Percentiles rank a stretch among this genome's conserved stretches.
Conservation (phyloP, 2,797 vertebrate genomes). For the Trichosurus vulpecula region DNA sequence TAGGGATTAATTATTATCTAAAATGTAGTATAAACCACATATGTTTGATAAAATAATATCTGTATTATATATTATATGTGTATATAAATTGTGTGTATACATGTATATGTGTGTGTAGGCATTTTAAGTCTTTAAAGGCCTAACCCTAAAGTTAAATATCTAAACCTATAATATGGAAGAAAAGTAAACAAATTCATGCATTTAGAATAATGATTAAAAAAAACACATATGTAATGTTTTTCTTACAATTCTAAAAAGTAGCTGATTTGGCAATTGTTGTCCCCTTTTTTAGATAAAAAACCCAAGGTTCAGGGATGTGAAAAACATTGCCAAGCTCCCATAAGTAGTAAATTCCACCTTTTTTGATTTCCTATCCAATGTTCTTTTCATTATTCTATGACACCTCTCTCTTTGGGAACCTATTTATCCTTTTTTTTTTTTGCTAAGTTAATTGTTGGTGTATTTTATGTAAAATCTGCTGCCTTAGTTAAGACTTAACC, state of each 20-base stretch:
- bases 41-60: not conserved
- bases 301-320: not conserved
- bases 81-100: not conserved
- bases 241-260: not conserved
- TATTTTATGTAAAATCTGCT: not conserved
- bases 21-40: not conserved
- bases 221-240: not conserved
- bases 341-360: not conserved
- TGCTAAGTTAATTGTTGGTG: not conserved
- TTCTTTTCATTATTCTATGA: not conserved
- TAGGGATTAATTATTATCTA: not conserved
- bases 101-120: no score
- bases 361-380: not conserved
- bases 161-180: not conserved
- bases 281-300: not conserved
- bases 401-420: not conserved
- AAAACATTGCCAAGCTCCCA: not conserved
- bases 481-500: not conserved
- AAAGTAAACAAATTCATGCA: not conserved
- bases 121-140: not conserved
- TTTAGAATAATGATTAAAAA: not conserved
- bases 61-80: not conserved
- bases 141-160: not conserved
- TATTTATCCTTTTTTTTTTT: not conserved
- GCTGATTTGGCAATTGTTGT: not conserved